phyloP scores from a whole-genome alignment of 2,888 invertebrate species.

The Dicranocentrus wangi region DNA sequence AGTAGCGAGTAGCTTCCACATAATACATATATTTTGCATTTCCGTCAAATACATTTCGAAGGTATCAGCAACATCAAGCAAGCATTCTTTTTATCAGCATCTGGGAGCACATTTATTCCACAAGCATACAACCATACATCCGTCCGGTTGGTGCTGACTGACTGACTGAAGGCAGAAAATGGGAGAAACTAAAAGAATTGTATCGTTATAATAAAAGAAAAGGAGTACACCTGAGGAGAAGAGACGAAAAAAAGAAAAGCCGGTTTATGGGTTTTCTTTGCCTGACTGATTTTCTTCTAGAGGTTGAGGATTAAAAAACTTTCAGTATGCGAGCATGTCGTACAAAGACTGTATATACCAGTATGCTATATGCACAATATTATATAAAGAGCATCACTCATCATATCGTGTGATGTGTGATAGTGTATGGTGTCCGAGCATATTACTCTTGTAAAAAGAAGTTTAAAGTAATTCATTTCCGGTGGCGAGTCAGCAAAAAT shows the following conservation, averaged over 20 bases:
- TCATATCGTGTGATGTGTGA: not conserved
- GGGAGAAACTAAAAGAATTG: conserved; percentile 44
- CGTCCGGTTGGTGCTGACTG: conserved; percentile 47
- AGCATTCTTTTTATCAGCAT: conserved; percentile 40
- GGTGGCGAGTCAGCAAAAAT: conserved; percentile 53
- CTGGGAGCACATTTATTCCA: conserved; percentile 35
- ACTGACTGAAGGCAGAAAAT: conserved; percentile 32
- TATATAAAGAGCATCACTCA: too few relatives aligned
- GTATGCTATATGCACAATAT: too few relatives aligned
- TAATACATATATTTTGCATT: not conserved
- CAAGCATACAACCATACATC: conserved; percentile 27
- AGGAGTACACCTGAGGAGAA: not conserved
- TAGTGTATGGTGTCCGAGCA: conserved; percentile 16
- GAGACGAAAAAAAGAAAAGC: conserved; percentile 47
- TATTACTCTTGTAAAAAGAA: conserved; percentile 8
- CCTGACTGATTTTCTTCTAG: conserved; percentile 48
- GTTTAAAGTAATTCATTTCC: conserved; percentile 45
- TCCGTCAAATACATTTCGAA: not conserved
- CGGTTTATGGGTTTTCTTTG: conserved; percentile 52
- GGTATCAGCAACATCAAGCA: not conserved
- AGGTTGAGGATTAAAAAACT: conserved; percentile 23
- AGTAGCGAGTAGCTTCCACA: not conserved
- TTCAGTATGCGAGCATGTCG: conserved; percentile 9
- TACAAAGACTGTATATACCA: too few relatives aligned
- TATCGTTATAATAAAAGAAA: conserved; percentile 56